Evolutionary conservation across 2,888 invertebrate species (phyloP).

Genomic region (Anagyrus pseudococci): DNA sequence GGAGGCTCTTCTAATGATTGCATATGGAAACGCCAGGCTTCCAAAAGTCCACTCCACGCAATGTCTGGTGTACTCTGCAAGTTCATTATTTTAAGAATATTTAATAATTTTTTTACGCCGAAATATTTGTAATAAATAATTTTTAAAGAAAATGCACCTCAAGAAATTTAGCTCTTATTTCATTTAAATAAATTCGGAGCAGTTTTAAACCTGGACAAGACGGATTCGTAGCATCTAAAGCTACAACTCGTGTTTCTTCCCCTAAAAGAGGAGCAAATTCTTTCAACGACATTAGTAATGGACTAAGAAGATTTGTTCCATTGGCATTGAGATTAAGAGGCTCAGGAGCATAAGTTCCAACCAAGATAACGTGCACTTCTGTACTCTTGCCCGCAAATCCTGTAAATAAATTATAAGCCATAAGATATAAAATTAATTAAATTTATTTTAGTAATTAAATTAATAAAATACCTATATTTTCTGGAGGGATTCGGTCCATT

Average conservation of each 20-base stretch:
- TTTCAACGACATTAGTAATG: slow-evolving; percentile 55
- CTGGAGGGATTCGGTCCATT: slow-evolving; percentile 70
- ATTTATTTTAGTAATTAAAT: too few species aligned
- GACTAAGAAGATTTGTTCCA: slow-evolving; percentile 53
- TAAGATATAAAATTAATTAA: not conserved
- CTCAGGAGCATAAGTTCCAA: slow-evolving; percentile 60
- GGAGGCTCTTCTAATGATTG: slow-evolving; percentile 57
- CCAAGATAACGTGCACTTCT: slow-evolving; percentile 56
- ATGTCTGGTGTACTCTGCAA: slow-evolving; percentile 32
- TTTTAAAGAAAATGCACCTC: slow-evolving; percentile 51
- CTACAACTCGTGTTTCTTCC: slow-evolving; percentile 57
- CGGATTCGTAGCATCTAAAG: slow-evolving; percentile 59
- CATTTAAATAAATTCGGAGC: slow-evolving; percentile 56
- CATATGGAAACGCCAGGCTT: slow-evolving; percentile 55
- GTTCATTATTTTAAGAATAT: not conserved
- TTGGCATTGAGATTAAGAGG: slow-evolving; percentile 52
- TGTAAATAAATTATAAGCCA: slow-evolving; percentile 25
- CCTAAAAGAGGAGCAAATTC: slow-evolving; percentile 57
- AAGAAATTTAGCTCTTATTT: slow-evolving; percentile 56
- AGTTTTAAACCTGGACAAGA: slow-evolving; percentile 59
- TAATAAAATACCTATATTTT: slow-evolving; percentile 66
- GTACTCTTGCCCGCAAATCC: slow-evolving; percentile 58
- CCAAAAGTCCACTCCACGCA: slow-evolving; percentile 56
- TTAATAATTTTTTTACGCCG: too few species aligned
- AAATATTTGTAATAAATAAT: slow-evolving; percentile 1